Evolutionary conservation across 2,113 vertebrate species (phyloP).

Genomic region (Narcine bancroftii): DNA sequence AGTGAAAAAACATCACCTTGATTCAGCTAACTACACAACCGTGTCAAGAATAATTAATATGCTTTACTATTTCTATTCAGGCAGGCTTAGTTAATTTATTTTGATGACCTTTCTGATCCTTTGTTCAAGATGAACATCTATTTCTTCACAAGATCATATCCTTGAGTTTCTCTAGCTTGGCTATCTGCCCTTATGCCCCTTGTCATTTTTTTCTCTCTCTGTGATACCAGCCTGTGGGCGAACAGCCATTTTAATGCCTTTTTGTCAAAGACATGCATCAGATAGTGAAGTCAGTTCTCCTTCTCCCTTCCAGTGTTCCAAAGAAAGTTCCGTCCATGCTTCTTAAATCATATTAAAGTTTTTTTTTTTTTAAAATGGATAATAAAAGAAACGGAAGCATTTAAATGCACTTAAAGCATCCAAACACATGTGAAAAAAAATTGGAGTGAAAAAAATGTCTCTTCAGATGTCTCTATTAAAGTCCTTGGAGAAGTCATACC

Average conservation of each 20-base stretch:
- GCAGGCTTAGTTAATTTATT: not conserved
- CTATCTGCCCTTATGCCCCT: not conserved
- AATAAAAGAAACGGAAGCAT: too few relatives aligned
- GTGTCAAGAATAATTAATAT: not conserved
- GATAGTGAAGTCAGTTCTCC: not conserved
- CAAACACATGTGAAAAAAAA: too few relatives aligned
- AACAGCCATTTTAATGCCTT: not conserved
- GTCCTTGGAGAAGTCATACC: too few relatives aligned
- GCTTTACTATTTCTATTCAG: not conserved
- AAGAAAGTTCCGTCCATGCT: not conserved
- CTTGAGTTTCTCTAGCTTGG: not conserved
- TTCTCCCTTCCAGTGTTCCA: not conserved
- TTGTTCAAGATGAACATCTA: not conserved
- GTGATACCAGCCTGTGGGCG: not conserved
- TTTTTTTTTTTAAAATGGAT: too few relatives aligned
- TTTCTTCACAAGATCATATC: not conserved
- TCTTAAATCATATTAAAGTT: not conserved
- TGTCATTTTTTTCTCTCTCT: not conserved
- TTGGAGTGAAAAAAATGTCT: too few relatives aligned
- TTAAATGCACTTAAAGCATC: too few relatives aligned
- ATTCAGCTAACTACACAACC: not conserved
- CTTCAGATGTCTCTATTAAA: too few relatives aligned
- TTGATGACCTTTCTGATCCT: not conserved
- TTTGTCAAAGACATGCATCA: not conserved
- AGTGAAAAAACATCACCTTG: not conserved